Conservation (phyloP, 1,140 invertebrate genomes). For the Diplogasteroides magnus region DNA sequence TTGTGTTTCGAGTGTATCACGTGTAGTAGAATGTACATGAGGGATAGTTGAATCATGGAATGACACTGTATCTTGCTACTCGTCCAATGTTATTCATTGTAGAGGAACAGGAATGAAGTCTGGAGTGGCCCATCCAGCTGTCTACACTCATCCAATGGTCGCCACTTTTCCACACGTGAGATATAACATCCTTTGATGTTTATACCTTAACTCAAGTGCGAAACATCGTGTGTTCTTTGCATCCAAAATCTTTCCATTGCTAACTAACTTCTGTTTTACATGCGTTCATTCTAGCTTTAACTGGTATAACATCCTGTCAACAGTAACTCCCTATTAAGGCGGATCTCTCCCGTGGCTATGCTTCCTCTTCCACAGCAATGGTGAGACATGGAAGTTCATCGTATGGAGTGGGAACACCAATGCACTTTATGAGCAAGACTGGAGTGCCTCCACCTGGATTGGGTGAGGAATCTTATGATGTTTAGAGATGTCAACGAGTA, state of each 20-base stretch:
- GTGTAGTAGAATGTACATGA: not conserved
- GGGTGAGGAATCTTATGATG: conserved; percentile 24
- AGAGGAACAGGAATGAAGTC: conserved; percentile 55
- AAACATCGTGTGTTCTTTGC: too few relatives aligned
- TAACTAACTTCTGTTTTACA: too few relatives aligned
- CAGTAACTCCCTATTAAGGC: conserved; percentile 29
- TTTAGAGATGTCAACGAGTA: too few relatives aligned
- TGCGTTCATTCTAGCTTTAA: too few relatives aligned
- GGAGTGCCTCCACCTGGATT: conserved; percentile 53
- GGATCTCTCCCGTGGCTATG: conserved; percentile 45
- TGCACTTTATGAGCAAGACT: conserved; percentile 55
- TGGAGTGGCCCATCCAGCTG: conserved; percentile 54
- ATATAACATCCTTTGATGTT: too few relatives aligned
- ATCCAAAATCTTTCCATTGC: too few relatives aligned
- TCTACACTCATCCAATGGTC: conserved; percentile 55
- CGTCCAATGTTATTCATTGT: conserved; percentile 16
- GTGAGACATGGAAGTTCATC: conserved; percentile 27
- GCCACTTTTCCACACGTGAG: conserved; percentile 52
- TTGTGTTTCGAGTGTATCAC: not conserved
- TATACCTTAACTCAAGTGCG: too few relatives aligned
- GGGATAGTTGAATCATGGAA: not conserved
- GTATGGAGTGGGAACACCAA: conserved; percentile 52
- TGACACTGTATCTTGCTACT: not conserved
- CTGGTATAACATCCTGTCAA: too few relatives aligned
- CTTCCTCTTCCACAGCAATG: conserved; percentile 44